phyloP scores from a whole-genome alignment of 2,113 vertebrate genomes.

The Tetrax tetrax region DNA sequence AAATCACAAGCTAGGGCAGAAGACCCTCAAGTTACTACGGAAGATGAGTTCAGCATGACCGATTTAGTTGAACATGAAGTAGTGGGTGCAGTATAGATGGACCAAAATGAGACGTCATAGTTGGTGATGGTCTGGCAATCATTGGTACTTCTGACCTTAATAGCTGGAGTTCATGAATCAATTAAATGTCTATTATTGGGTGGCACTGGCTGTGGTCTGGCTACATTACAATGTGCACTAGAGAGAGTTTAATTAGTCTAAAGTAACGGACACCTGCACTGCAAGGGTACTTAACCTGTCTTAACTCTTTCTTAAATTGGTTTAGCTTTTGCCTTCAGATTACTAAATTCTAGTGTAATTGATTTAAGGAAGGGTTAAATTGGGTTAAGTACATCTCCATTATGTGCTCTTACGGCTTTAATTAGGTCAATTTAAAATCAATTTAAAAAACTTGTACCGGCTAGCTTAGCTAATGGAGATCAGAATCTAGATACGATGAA shows the following conservation, averaged over 20 bases:
- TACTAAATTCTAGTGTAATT: neutral
- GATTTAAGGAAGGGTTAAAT: conserved; percentile 6
- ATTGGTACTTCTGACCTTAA: neutral
- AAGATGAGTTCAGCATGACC: neutral
- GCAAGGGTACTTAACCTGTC: neutral
- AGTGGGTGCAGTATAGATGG: neutral
- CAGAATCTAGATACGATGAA: neutral
- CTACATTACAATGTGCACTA: neutral
- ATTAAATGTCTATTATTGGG: neutral
- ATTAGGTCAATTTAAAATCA: conserved; percentile 20
- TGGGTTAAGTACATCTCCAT: neutral
- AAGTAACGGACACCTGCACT: neutral
- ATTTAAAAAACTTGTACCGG: neutral
- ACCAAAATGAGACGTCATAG: neutral
- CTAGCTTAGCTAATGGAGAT: neutral
- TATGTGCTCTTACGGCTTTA: neutral
- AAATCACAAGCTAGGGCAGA: neutral
- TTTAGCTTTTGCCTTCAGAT: neutral
- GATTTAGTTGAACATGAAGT: neutral
- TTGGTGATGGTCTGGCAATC: neutral
- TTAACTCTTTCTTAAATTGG: neutral
- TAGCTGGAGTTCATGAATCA: neutral
- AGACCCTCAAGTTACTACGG: neutral
- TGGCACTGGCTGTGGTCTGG: neutral
- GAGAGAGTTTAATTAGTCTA: neutral